Conservation (phyloP, 2,797 vertebrate genomes). For the Rhincodon typus region DNA sequence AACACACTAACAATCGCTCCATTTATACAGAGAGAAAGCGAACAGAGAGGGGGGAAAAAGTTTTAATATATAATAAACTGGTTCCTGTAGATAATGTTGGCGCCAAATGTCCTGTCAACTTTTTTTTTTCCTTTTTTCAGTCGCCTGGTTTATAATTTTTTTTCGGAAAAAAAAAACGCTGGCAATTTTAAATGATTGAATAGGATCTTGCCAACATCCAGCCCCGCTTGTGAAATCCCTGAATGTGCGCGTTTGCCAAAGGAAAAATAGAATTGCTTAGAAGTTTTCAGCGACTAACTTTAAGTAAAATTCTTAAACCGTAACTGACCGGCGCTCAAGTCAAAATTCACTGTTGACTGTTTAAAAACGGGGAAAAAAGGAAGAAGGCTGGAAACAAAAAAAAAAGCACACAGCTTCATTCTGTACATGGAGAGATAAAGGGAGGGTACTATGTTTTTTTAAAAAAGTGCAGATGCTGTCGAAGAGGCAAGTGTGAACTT, state of each 20-base stretch:
- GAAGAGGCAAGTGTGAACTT: background rate
- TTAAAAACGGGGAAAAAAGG: background rate
- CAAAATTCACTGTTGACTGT: background rate
- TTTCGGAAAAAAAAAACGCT: background rate
- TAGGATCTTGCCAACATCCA: background rate
- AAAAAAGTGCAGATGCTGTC: slow-evolving; percentile 49
- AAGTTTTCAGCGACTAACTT: background rate
- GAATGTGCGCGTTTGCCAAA: background rate
- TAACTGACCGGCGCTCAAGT: background rate
- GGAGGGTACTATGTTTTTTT: slow-evolving; percentile 49
- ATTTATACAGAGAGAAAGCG: background rate
- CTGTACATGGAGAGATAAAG: slow-evolving; percentile 64
- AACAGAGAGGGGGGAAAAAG: background rate
- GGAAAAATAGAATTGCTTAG: no score
- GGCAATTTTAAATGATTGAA: background rate
- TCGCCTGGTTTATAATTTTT: background rate
- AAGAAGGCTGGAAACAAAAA: background rate
- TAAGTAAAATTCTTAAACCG: background rate
- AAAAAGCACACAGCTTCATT: slow-evolving; percentile 57
- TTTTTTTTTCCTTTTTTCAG: background rate
- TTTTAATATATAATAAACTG: background rate
- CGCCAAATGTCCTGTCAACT: slow-evolving; percentile 3
- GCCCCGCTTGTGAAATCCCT: background rate
- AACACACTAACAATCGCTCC: slow-evolving; percentile 24
- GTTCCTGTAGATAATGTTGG: background rate